Percentiles rank a stretch among this genome's conserved stretches.
These are phyloP conservation scores for Drosophila mauritiana DNA, from an alignment of 1,140 invertebrate genomes.

Conservation along the genomic window DNA sequence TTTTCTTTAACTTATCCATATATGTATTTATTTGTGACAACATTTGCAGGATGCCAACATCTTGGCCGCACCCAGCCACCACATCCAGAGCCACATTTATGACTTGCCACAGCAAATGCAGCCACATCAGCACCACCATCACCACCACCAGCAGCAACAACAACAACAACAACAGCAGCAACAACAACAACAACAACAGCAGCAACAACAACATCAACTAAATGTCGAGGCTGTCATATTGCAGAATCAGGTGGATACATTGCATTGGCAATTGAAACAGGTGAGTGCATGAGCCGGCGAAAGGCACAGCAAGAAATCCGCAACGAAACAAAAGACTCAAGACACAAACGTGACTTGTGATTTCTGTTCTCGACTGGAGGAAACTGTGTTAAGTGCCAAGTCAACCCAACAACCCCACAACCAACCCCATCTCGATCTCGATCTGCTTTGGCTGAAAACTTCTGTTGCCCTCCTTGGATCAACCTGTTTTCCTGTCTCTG, in stretches of 20 bases:
- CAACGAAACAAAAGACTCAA: conserved; percentile 67
- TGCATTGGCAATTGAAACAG: conserved; percentile 93
- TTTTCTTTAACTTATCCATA: conserved; percentile 39
- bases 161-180: conserved; percentile 11
- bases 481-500: conserved; percentile 44
- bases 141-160: conserved; percentile 21
- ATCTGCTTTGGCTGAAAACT: conserved; percentile 32
- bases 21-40: conserved; percentile 64
- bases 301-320: conserved; percentile 7
- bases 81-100: conserved; percentile 15
- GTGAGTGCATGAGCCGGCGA: conserved; percentile 84
- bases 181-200: conserved; percentile 21
- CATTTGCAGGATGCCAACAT: conserved; percentile 76
- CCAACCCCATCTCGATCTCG: conserved; percentile 19
- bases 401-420: conserved; percentile 13
- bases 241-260: conserved; percentile 90
- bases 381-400: conserved; percentile 39
- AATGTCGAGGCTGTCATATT: conserved; percentile 88
- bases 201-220: conserved; percentile 49
- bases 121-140: conserved; percentile 21
- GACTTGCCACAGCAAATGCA: conserved; percentile 36
- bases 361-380: conserved; percentile 27
- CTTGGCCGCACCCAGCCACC: conserved; percentile 59
- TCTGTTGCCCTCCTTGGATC: conserved; percentile 33
- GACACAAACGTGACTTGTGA: conserved; percentile 59